Conservation (phyloP, 1,140 invertebrate genomes). For the Camponotus pennsylvanicus region DNA sequence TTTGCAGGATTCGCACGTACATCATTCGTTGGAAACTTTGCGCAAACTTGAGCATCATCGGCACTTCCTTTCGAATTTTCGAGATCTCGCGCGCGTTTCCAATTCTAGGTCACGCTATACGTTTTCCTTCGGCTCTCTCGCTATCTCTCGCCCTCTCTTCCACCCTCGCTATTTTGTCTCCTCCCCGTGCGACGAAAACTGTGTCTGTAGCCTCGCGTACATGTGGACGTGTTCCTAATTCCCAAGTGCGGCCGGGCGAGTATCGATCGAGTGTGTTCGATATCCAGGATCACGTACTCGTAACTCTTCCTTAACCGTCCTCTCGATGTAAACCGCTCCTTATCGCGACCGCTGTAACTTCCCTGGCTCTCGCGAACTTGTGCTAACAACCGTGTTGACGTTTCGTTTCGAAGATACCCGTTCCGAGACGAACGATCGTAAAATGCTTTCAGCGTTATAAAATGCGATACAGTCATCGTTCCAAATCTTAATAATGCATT, state of each 20-base stretch:
- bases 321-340: constrained; percentile 68
- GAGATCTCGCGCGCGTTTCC: constrained; percentile 30
- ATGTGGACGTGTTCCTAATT: constrained; percentile 72
- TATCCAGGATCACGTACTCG: constrained; percentile 71
- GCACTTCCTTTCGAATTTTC: constrained; percentile 34
- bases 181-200: constrained; percentile 46
- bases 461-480: background rate
- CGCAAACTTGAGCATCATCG: constrained; percentile 51
- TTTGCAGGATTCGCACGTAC: constrained; percentile 45
- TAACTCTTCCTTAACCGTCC: constrained; percentile 73
- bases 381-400: constrained; percentile 68
- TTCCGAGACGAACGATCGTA: constrained; percentile 45
- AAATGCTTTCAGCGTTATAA: background rate
- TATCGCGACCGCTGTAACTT: constrained; percentile 67
- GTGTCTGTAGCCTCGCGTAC: constrained; percentile 52
- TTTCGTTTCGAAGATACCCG: constrained; percentile 42
- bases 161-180: constrained; percentile 36
- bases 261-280: constrained; percentile 71
- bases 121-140: constrained; percentile 29
- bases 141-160: background rate
- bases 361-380: constrained; percentile 47
- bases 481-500: background rate
- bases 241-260: constrained; percentile 48
- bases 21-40: constrained; percentile 54
- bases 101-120: constrained; percentile 50